These are phyloP conservation scores for Eupithecia abbreviata DNA, from an alignment of 2,888 invertebrate species.

Conservation along the genomic window DNA sequence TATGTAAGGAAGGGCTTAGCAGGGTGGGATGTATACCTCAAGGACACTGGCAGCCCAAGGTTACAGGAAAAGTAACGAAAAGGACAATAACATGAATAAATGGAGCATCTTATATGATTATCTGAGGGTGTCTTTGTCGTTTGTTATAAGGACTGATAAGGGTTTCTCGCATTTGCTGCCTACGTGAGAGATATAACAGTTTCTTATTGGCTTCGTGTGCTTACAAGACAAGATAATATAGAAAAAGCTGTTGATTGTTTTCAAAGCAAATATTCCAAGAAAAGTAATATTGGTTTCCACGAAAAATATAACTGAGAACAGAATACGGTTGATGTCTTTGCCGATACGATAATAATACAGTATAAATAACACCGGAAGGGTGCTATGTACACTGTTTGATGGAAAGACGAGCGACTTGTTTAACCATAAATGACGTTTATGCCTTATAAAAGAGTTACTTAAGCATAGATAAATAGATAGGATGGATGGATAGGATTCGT, in stretches of 20 bases:
- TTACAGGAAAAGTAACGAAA: neutral
- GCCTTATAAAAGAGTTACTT: too few species aligned
- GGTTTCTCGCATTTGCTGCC: neutral
- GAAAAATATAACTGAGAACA: neutral
- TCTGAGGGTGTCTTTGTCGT: conserved; percentile 5
- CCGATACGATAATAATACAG: neutral
- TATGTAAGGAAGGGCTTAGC: neutral
- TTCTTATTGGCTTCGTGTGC: neutral
- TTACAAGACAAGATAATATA: neutral
- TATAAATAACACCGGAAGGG: too few species aligned
- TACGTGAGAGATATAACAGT: neutral
- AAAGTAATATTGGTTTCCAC: neutral
- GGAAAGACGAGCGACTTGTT: too few species aligned
- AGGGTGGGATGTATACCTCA: neutral
- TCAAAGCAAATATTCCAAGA: neutral
- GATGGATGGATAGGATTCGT: too few species aligned
- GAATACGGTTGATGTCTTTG: neutral
- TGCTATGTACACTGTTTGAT: too few species aligned
- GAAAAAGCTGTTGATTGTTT: neutral
- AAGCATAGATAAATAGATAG: too few species aligned
- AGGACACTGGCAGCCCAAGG: conserved; percentile 1
- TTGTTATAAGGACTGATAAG: conserved; percentile 6
- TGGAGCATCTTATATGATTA: conserved; percentile 9
- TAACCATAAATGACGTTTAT: too few species aligned
- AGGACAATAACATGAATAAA: conserved; percentile 4